Evolutionary conservation across 2,888 invertebrate species (phyloP).

Genomic region (Orthosia cruda): DNA sequence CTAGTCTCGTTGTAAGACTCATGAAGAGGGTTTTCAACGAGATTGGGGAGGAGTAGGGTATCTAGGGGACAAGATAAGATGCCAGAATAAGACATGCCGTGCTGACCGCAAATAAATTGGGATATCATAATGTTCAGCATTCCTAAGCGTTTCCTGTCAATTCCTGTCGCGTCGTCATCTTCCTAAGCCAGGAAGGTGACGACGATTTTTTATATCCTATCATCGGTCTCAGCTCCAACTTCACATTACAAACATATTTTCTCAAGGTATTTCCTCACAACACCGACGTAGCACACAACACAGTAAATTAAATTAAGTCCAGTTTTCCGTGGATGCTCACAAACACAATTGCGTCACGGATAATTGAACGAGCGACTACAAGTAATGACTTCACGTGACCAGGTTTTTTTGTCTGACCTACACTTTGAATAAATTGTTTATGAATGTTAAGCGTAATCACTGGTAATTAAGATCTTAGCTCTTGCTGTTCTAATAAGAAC

Average conservation of each 20-base stretch:
- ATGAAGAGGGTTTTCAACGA: too few species aligned
- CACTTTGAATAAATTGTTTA: constrained; percentile 16
- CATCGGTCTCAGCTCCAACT: background rate
- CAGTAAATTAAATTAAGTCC: constrained; percentile 19
- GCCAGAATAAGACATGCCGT: background rate
- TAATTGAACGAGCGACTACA: constrained; percentile 38
- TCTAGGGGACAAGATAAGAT: too few species aligned
- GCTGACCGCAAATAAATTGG: too few species aligned
- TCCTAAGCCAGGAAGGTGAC: too few species aligned
- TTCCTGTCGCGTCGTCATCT: too few species aligned
- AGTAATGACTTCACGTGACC: constrained; percentile 37
- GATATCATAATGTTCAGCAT: too few species aligned
- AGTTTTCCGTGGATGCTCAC: constrained; percentile 25
- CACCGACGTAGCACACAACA: background rate
- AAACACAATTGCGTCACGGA: constrained; percentile 35
- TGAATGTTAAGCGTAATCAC: constrained; percentile 6
- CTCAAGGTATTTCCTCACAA: background rate
- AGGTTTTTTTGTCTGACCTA: constrained; percentile 20
- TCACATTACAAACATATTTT: background rate
- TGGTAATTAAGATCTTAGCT: background rate
- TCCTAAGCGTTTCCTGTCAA: too few species aligned
- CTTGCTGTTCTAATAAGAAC: background rate
- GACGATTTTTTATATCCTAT: background rate
- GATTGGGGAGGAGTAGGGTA: too few species aligned
- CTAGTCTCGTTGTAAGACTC: too few species aligned